Base-by-base conservation (phyloP, 2,113 vertebrate genomes). In the Spizaetus ornatus region DNA sequence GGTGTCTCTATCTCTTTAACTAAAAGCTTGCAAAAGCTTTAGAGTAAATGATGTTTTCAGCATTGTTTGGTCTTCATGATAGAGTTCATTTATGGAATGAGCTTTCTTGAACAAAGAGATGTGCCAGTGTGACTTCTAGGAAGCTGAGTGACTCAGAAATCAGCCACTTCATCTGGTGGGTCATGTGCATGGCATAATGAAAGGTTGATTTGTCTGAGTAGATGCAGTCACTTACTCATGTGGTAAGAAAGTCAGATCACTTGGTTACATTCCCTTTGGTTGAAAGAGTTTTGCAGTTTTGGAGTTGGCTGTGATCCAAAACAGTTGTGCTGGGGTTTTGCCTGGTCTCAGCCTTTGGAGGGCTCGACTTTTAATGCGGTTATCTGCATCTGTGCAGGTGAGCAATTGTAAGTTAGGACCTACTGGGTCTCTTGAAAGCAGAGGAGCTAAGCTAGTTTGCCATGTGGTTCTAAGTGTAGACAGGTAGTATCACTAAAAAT, bases 71-170 rank as follows among this genome's bases (percentile, higher is more conserved):
- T 87, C 77, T 76, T 91, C 34, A 12, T 74, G 61, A 50, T 71
- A 85, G 74, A 78, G 70, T 81, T 82, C n/a, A 56, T 82, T 88
- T 56, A 70, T 26, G 10, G 72, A 95, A 91, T 53, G 73, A 83
- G 62, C 89, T 36, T 62, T 69, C 47, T 52, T 38, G 55, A 83
- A 53, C 78, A 73, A 63, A 96, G 70, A 61, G 81, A 89, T 93
- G 23, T 70, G 40, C 70, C 61, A 27, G 19, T 67, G 72, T 48
- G 48, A 40, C 86, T 96, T 94, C 88, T 82, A 78, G 77, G 86
- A 93, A 95, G 65, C 84, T 10, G 66, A 59, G 38, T 93, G 92
- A 91, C 55, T 97, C 93, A 89, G 92, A 93, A 83, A 53, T 50
- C 70, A 95, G 93, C 61, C 74, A 83, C 85, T 93, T 89, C 63